phyloP scores from a whole-genome alignment of 2,888 invertebrate species.

The Protonemura montana region DNA sequence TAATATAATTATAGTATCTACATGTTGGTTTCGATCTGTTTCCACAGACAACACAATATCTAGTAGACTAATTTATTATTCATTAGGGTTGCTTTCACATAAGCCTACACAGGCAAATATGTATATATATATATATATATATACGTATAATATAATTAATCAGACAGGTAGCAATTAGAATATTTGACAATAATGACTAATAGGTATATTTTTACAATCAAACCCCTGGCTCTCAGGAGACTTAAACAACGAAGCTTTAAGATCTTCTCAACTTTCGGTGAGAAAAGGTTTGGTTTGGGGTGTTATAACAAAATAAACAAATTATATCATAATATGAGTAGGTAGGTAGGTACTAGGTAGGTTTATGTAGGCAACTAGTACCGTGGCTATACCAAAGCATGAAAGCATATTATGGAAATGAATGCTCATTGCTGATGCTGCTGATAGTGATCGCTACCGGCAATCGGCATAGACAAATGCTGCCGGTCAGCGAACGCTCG shows the following conservation, averaged over 20 bases:
- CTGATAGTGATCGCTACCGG: too few species aligned
- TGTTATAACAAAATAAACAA: background rate
- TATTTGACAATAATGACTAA: constrained; percentile 19
- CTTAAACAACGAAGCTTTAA: constrained; percentile 2
- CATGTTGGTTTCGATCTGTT: background rate
- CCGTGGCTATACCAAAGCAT: background rate
- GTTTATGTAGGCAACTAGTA: background rate
- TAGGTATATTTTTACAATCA: constrained; percentile 21
- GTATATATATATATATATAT: background rate
- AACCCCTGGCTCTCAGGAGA: background rate
- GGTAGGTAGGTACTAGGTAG: background rate
- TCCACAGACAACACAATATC: constrained; percentile 23
- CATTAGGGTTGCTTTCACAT: background rate
- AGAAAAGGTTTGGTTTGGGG: background rate
- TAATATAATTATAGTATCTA: constrained; percentile 27
- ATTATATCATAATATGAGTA: constrained; percentile 1
- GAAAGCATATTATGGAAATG: constrained; percentile 7
- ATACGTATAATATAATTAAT: background rate
- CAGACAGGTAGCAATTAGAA: constrained; percentile 28
- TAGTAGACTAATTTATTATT: constrained; percentile 3
- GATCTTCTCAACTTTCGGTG: background rate
- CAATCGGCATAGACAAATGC: too few species aligned
- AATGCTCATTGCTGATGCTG: background rate
- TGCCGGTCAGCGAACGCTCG: background rate
- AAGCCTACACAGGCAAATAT: constrained; percentile 19